Evolutionary conservation across 2,888 invertebrate species (phyloP), one percentile per base, ranked within the genome.

Genomic region (Frankliniella intonsa): DNA sequence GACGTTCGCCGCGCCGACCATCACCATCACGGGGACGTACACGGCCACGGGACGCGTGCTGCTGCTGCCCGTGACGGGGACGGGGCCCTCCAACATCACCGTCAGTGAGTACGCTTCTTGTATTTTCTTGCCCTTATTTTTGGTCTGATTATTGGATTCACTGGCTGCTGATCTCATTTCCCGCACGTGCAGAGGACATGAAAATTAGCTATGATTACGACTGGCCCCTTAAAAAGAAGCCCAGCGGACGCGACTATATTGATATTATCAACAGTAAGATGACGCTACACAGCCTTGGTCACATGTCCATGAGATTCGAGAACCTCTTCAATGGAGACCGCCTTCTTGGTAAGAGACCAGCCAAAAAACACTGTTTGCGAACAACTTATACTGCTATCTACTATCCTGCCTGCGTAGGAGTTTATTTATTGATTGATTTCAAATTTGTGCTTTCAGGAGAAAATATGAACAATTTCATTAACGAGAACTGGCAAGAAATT

Each of bases 401-500:
- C 2, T 38, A 38, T 3, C 2, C 38, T 38, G 38, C 38, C 38
- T 38, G 5, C 38, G 5, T 3, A 38, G 2, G 38, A 38, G 38
- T 38, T 38, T 38, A 2, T 2, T 38, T 38, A 2, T 62, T 7
- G 55, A 17, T 12, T 3, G 0, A 19, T 62, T 8, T 55, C 12
- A 14, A 55, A 55, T 55, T 62, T 62, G 19, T 19, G 17, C 17
- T 62, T 62, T n/a, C 83, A 86, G 86, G 89, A 0, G 88, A 89
- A 27, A 89, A 87, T 82, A 88, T 88, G 87, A 89, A 90, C 84
- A 81, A 84, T 9, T 89, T 90, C 83, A 84, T 90, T 10, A 90
- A 90, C 85, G 89, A 89, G 51, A 90, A 90, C 83, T 89, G 89
- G 89, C 80, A 84, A 49, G 88, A 88, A 2, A 87, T 90, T 38